Base-by-base conservation (phyloP, 2,113 vertebrate species). In the Oenanthe oenanthe region DNA sequence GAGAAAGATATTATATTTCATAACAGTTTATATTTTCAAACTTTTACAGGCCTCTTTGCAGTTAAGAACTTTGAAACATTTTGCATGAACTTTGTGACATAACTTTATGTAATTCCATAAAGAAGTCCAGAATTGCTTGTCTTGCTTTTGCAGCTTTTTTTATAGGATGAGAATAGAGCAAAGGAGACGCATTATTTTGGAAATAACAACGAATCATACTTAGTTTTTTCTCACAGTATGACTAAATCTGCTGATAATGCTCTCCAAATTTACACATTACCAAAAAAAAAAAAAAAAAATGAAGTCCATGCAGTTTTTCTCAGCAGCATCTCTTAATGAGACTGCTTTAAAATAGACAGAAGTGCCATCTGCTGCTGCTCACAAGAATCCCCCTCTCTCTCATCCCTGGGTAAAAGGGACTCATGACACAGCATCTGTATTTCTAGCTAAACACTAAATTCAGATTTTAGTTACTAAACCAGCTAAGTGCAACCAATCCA, bases 361-460 rank as follows among this genome's bases (percentile, higher is more conserved):
- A 95, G 43, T 70, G 51, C 78, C 92, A 94, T 88, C 89, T 96
- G 92, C 81, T 88, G 78, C 93, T 87, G 9, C 48, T 73, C 42
- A 76, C 42, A 70, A 70, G 43, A 90, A 90, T 90, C 88, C 56
- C 67, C 38, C 81, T 83, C 62, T 85, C 45, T 62, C 62, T 73
- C 85, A 90, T 50, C 58, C 26, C n/a, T 93, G 92, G 58, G 40
- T 90, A 85, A 57, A 61, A 90, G 71, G 36, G 51, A 85, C 74
- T 93, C 29, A 4, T 21, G 82, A 89, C 62, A 54, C 20, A 76
- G 38, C 58, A 83, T 89, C 95, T 93, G 85, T 92, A 88, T 88
- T 83, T 79, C 78, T 50, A 83, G 31, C 29, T 73, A 93, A 94
- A 76, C 50, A 80, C 29, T 79, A 79, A 93, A 83, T 71, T 45